Base-by-base conservation (phyloP, 2,888 invertebrate genomes). In the Minunthozetes semirufus region DNA sequence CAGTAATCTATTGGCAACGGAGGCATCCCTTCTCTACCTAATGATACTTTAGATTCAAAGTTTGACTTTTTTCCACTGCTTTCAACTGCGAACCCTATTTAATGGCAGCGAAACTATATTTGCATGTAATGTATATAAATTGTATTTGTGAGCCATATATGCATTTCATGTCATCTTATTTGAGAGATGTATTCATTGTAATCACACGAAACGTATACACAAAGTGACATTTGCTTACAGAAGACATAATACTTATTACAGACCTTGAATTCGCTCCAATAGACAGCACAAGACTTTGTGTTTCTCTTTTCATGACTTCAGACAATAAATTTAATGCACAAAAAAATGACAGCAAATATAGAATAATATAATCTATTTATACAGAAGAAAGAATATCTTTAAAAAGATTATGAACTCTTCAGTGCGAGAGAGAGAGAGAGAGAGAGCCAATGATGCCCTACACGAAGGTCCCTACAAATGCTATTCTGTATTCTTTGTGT, bases 181-280 rank as follows among this genome's bases (percentile, higher is more conserved):
- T 25, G 6, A 61, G 6, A 27, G 25, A 25, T 25, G 25, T 25
- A 61, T 61, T 61, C 61, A 61, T 61, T 25, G 61, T 61, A 25
- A 61, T 61, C 27, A 61, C 61, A 61, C 27, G 61, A 61, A 61
- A 61, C 25, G 61, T 27, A 61, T 61, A 61, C 61, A 61, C 61
- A 61, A 27, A 61, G 61, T 61, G 61, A 61, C 61, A 61, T 61
- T 61, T 61, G 61, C 61, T 61, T 61, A 61, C 27, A 15, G 17
- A 22, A 22, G 25, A 22, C 61, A 61, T 19, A 25, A 8, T 61
- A n/a, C n/a, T 61, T 61, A 61, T 61, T 61, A 61, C 25, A 61
- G 27, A 5, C 61, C 25, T 61, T 61, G 61, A 19, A 61, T 9
- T 25, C n/a, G 13, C 42, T 42, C 13, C 42, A 42, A 42, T 42